Conservation (phyloP, 1,140 invertebrate genomes). For the Galendromus occidentalis region DNA sequence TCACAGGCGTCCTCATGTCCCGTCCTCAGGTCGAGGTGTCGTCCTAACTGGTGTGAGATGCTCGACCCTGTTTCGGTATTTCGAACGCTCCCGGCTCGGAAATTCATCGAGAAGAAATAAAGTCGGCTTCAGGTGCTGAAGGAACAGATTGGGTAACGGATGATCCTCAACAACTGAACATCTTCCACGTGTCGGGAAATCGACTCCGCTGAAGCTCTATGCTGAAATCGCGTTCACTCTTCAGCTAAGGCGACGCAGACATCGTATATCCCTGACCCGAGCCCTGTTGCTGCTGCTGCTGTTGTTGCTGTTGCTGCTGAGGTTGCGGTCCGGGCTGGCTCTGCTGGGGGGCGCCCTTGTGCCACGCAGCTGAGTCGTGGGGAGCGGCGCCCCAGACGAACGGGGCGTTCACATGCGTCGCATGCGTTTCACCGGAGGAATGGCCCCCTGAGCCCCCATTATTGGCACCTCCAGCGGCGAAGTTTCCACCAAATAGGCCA, state of each 20-base stretch:
- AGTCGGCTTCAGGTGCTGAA: no score
- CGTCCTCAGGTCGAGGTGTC: no score
- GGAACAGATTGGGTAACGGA: no score
- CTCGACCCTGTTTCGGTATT: no score
- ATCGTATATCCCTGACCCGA: slow-evolving; percentile 1
- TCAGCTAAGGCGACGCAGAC: slow-evolving; percentile 5
- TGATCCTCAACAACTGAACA: no score
- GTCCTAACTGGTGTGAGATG: no score
- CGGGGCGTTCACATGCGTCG: not conserved
- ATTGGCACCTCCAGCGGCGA: slow-evolving; percentile 10
- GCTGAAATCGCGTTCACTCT: no score
- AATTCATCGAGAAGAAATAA: no score
- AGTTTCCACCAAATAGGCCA: slow-evolving; percentile 11
- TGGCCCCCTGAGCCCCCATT: slow-evolving; percentile 9
- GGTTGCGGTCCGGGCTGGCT: not conserved
- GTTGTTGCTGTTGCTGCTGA: not conserved
- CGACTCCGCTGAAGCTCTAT: no score
- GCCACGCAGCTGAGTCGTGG: not conserved
- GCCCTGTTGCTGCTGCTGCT: not conserved
- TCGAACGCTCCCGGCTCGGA: no score
- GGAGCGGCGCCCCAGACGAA: slow-evolving; percentile 1
- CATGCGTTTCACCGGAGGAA: slow-evolving; percentile 10
- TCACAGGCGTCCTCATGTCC: no score
- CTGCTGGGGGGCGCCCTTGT: not conserved
- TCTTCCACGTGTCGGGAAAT: no score